A percentile compares a stretch with the other conserved stretches of the same genome.
Evolutionary conservation across 2,113 vertebrate species (phyloP).

Genomic region (Prionailurus viverrinus): DNA sequence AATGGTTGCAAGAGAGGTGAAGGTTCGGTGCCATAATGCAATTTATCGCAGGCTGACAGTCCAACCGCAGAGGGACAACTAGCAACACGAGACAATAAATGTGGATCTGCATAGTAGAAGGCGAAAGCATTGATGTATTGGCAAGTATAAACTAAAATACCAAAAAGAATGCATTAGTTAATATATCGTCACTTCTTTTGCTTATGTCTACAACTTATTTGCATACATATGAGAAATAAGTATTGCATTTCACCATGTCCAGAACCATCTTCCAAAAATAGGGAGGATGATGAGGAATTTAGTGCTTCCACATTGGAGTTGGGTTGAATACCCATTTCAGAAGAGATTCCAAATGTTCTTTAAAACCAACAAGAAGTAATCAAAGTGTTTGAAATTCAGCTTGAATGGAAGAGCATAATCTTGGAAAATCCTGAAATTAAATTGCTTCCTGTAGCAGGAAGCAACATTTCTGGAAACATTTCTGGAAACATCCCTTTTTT

Average conservation of each 20-base stretch:
- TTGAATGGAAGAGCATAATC: background rate
- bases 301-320: background rate
- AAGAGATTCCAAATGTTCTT: background rate
- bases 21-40: no score
- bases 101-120: background rate
- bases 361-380: background rate
- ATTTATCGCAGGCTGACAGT: background rate
- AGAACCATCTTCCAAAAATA: background rate
- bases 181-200: background rate
- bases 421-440: background rate
- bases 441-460: background rate
- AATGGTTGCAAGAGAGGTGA: background rate
- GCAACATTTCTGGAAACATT: background rate
- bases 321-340: background rate
- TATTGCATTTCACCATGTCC: background rate
- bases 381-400: background rate
- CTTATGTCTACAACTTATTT: background rate
- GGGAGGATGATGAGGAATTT: background rate
- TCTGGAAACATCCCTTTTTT: background rate
- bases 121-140: background rate
- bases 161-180: background rate
- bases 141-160: background rate
- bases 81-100: background rate
- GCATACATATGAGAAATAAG: background rate
- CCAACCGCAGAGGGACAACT: background rate